These are phyloP conservation scores for Xanthorhoe designata DNA, from an alignment of 2,888 invertebrate genomes.

Conservation along the genomic window DNA sequence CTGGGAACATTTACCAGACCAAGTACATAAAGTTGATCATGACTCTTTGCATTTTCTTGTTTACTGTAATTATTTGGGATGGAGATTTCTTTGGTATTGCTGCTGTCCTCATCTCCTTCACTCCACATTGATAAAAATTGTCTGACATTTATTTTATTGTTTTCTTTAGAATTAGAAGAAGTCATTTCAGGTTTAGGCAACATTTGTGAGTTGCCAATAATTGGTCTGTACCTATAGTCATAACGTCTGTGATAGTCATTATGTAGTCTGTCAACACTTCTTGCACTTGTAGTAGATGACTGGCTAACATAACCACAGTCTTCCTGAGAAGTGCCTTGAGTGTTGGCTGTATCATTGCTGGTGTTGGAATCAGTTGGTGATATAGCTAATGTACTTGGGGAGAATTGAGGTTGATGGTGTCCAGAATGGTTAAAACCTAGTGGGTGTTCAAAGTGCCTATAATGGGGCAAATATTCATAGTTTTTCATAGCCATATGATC, in stretches of 20 bases:
- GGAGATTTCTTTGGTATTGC: slow-evolving; percentile 56
- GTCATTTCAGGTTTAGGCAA: slow-evolving; percentile 54
- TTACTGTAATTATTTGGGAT: slow-evolving; percentile 53
- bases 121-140: slow-evolving; percentile 83
- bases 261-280: slow-evolving; percentile 72
- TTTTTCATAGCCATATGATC: slow-evolving; percentile 64
- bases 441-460: slow-evolving; percentile 66
- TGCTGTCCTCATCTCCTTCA: slow-evolving; percentile 79
- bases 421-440: slow-evolving; percentile 61
- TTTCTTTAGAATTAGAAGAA: slow-evolving; percentile 56
- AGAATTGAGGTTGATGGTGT: slow-evolving; percentile 72
- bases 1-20: slow-evolving; percentile 78
- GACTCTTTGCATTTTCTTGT: slow-evolving; percentile 57
- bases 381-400: slow-evolving; percentile 74
- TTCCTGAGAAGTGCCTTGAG: slow-evolving; percentile 68
- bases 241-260: slow-evolving; percentile 68
- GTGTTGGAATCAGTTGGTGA: slow-evolving; percentile 79
- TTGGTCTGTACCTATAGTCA: slow-evolving; percentile 64
- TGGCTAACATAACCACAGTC: slow-evolving; percentile 83
- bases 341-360: slow-evolving; percentile 72
- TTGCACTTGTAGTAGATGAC: slow-evolving; percentile 74
- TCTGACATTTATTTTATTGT: slow-evolving; percentile 73
- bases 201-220: slow-evolving; percentile 53
- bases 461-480: slow-evolving; percentile 69
- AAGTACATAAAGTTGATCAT: slow-evolving; percentile 80